phyloP scores from a whole-genome alignment of 2,888 invertebrate genomes.

The Mylabris sibirica region DNA sequence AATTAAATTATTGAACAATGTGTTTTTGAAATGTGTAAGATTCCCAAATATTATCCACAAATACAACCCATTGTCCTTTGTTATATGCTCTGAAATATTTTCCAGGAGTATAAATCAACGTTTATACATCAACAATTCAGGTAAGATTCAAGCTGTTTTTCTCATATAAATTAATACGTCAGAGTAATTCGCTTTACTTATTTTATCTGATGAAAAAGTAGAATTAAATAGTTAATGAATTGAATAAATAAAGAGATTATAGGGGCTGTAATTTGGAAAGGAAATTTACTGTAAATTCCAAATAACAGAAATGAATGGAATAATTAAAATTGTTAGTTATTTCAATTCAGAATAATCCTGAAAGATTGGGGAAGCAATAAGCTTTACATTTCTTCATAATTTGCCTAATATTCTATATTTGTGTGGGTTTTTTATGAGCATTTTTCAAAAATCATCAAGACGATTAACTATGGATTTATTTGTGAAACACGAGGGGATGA shows the following conservation, averaged over 20 bases:
- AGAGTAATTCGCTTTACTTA: neutral
- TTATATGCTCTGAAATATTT: neutral
- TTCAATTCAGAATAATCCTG: no score
- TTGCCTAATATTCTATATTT: no score
- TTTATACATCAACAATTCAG: neutral
- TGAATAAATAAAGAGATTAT: neutral
- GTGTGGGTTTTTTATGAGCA: neutral
- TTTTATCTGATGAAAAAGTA: neutral
- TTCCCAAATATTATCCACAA: slow-evolving; percentile 10
- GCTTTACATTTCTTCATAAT: neutral
- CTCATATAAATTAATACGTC: neutral
- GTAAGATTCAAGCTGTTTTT: neutral
- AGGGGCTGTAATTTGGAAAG: neutral
- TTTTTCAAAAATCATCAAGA: neutral
- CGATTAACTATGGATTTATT: neutral
- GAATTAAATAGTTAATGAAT: neutral
- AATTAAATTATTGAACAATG: slow-evolving; percentile 54
- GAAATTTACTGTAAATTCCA: neutral
- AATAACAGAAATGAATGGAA: no score
- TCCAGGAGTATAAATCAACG: neutral
- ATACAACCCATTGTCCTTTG: neutral
- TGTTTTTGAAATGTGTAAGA: slow-evolving; percentile 61
- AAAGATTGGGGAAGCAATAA: neutral
- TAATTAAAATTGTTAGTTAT: no score
- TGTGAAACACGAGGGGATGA: neutral